phyloP scores from a whole-genome alignment of 2,797 vertebrate genomes.

The Aphelocoma californica region DNA sequence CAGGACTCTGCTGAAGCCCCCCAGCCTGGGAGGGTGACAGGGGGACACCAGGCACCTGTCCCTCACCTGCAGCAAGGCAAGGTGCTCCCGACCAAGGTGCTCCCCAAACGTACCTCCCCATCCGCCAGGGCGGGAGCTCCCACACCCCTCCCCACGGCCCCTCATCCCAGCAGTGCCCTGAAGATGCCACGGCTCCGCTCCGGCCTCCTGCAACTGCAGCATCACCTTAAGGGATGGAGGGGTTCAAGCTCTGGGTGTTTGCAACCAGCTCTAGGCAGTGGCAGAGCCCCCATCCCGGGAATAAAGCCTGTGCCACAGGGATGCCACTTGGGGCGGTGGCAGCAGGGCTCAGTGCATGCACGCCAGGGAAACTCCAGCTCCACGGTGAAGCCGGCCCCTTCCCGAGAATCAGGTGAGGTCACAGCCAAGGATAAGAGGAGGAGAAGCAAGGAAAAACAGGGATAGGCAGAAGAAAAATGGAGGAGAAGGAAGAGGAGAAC shows the following conservation, averaged over 20 bases:
- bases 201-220: neutral
- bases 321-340: neutral
- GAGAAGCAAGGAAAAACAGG: slow-evolving; percentile 23
- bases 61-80: neutral
- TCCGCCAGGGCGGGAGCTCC: neutral
- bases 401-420: neutral
- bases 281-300: neutral
- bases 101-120: neutral
- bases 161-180: neutral
- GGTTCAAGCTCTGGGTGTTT: neutral
- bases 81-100: fast-evolving
- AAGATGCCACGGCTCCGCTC: neutral
- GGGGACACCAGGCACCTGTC: neutral
- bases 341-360: neutral
- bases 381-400: neutral
- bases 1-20: neutral
- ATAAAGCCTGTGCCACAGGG: neutral
- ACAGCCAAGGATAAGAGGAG: slow-evolving; percentile 23
- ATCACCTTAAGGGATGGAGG: neutral
- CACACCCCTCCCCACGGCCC: neutral
- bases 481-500: slow-evolving; percentile 41
- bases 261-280: neutral
- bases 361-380: neutral
- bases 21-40: neutral
- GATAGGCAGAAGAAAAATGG: slow-evolving; percentile 5